phyloP scores from a whole-genome alignment of 2,888 invertebrate genomes.

The Pilophorus perplexus region DNA sequence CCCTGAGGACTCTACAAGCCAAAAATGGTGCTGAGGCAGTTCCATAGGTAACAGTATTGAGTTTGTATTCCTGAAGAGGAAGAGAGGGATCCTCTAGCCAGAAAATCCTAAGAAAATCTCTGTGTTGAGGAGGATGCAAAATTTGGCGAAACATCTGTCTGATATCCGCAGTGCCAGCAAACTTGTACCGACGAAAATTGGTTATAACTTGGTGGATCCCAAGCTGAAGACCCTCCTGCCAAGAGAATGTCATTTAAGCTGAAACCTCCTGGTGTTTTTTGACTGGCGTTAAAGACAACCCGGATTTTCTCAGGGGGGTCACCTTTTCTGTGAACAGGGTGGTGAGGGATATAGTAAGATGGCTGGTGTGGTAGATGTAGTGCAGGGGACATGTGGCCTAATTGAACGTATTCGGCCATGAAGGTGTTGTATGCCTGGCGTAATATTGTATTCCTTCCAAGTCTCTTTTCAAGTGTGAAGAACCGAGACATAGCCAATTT shows the following conservation, averaged over 20 bases:
- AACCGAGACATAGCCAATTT: neutral
- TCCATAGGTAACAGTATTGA: neutral
- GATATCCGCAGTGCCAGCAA: neutral
- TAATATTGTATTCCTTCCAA: neutral
- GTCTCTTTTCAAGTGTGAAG: neutral
- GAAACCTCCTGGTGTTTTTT: neutral
- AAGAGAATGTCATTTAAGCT: neutral
- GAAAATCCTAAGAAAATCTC: neutral
- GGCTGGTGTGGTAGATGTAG: neutral
- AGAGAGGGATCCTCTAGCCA: neutral
- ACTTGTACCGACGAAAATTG: neutral
- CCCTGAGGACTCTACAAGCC: neutral
- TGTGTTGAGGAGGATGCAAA: neutral
- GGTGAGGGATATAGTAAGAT: neutral
- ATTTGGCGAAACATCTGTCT: constrained; percentile 2
- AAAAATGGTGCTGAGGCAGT: neutral
- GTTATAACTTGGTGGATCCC: neutral
- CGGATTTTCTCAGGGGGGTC: neutral
- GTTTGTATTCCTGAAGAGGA: neutral
- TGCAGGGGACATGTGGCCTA: neutral
- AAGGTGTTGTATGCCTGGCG: constrained; percentile 1
- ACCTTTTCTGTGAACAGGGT: neutral
- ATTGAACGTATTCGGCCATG: neutral
- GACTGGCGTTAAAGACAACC: neutral
- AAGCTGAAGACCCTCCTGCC: neutral